Base-by-base conservation (phyloP, 2,113 vertebrate species). In the Larimichthys polyactis region DNA sequence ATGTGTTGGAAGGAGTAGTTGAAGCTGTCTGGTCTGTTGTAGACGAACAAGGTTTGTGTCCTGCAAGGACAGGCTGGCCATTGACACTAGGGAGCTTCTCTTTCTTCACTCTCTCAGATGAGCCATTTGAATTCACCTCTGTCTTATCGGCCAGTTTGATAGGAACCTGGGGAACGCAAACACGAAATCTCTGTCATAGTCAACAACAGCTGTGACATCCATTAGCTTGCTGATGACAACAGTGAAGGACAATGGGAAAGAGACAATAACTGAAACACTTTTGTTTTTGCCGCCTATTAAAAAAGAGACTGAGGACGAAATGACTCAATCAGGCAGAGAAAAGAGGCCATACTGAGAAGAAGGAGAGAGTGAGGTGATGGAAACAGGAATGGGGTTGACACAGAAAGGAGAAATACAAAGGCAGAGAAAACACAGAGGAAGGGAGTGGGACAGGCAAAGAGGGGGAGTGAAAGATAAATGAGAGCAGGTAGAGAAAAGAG, bases 401-500 rank as follows among this genome's bases (percentile, higher is more conserved):
- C 82, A 91, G 88, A 92, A 89, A 90, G 83, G 88, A 92, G 82
- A 91, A 90, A 92, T 71, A 90, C 91, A 92, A 92, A 89, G 81
- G 86, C 80, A 84, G 77, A 88, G 89, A 88, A 40, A 86, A 87
- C 24, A 24, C 73, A 87, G 78, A 87, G 83, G 82, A 86, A 79
- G 74, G 72, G 87, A 90, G 90, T 80, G 77, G 83, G 86, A 91
- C 67, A 76, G 81, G 79, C 73, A 87, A 54, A 67, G 86, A 86
- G 84, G 80, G 87, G 91, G 90, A 90, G 90, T 85, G 91, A 94
- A 90, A 93, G 93, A 93, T 91, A 94, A 93, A 95, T 92, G 89
- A 92, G 92, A 94, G 90, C 90, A 93, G 90, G 88, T 92, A 92
- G 90, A 92, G 92, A 93, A 92, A 94, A 89, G 84, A 91, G 89